These are phyloP conservation scores for Mythimna ferrago DNA, from an alignment of 2,888 invertebrate genomes.

Conservation along the genomic window DNA sequence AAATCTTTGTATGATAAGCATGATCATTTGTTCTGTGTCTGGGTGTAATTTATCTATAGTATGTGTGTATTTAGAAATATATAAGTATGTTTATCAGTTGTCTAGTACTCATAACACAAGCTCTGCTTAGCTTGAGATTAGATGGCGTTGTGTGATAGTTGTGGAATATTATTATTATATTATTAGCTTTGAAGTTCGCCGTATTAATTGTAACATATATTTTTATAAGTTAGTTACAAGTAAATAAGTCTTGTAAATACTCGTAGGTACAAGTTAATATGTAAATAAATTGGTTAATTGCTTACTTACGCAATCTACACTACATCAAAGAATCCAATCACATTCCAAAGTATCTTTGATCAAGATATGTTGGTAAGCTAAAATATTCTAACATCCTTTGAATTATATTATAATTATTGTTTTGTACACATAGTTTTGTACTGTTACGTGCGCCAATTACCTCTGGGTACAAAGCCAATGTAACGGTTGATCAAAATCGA, in stretches of 20 bases:
- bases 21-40: too few species aligned
- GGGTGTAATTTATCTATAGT: too few species aligned
- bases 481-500: slow-evolving; percentile 45
- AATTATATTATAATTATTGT: slow-evolving; percentile 21
- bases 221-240: neutral
- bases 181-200: too few species aligned
- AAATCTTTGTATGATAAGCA: too few species aligned
- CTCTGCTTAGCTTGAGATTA: too few species aligned
- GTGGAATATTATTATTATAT: too few species aligned
- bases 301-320: slow-evolving; percentile 14
- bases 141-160: too few species aligned
- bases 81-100: too few species aligned
- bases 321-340: slow-evolving; percentile 26
- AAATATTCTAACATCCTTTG: slow-evolving; percentile 28
- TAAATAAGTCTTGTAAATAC: too few species aligned
- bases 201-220: neutral
- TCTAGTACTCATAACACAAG: too few species aligned
- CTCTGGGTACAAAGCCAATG: slow-evolving; percentile 35
- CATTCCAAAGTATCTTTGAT: slow-evolving; percentile 33
- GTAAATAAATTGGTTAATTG: neutral
- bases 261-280: too few species aligned
- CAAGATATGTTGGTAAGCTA: slow-evolving; percentile 15
- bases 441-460: slow-evolving; percentile 45
- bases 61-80: too few species aligned
- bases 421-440: slow-evolving; percentile 21